Evolutionary conservation across 1,140 invertebrate genomes (phyloP).

Genomic region (Caerostris darwini): DNA sequence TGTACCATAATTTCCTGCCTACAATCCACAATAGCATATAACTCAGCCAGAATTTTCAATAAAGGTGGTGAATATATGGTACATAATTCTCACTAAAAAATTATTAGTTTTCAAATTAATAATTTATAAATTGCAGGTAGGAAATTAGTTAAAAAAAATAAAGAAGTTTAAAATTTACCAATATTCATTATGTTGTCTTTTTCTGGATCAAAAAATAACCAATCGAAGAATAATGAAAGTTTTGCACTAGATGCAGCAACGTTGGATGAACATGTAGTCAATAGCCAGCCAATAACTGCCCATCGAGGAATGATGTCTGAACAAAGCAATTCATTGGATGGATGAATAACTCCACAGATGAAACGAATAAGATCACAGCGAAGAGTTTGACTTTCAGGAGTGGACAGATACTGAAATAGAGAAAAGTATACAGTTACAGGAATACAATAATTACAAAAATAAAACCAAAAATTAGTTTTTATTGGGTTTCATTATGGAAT

Average conservation of each 20-base stretch:
- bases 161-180: conserved; percentile 81
- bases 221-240: conserved; percentile 97
- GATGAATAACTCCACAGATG: conserved; percentile 98
- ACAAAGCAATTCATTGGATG: conserved; percentile 97
- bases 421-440: background rate
- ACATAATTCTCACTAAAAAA: no score
- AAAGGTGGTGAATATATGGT: no score
- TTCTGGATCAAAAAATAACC: conserved; percentile 96
- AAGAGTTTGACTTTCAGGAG: conserved; percentile 96
- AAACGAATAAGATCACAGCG: conserved; percentile 97
- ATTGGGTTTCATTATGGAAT: background rate
- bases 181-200: conserved; percentile 99
- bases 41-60: no score
- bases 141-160: no score
- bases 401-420: conserved; percentile 93
- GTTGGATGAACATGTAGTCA: conserved; percentile 96
- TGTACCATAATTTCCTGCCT: no score
- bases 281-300: conserved; percentile 98
- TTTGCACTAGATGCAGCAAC: conserved; percentile 97
- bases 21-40: no score
- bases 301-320: conserved; percentile 99
- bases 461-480: background rate
- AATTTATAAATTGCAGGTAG: no score
- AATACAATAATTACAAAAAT: background rate
- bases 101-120: no score